Conservation (phyloP, 2,888 invertebrate genomes). For the Diabrotica balteata region DNA sequence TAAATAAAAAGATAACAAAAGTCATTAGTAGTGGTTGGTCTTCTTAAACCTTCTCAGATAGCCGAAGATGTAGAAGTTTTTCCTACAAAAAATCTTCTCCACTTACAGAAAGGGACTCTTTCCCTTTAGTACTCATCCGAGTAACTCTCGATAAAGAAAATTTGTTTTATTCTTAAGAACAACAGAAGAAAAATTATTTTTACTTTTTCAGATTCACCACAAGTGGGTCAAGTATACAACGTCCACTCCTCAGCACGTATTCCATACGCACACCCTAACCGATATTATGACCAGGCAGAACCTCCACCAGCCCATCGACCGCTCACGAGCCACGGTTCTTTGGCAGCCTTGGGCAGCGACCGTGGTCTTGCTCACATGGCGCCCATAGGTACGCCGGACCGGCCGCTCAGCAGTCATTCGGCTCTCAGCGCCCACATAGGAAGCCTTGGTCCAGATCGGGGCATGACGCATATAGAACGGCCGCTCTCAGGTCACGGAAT, state of each 20-base stretch:
- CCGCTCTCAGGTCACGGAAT: constrained; percentile 54
- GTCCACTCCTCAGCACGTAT: constrained; percentile 65
- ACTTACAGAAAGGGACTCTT: no score
- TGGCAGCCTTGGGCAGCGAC: constrained; percentile 56
- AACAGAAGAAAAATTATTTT: not conserved
- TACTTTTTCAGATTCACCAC: constrained; percentile 66
- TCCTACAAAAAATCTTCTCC: no score
- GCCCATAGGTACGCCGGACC: constrained; percentile 50
- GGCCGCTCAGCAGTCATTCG: constrained; percentile 50
- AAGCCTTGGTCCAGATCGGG: constrained; percentile 43
- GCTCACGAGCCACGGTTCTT: constrained; percentile 57
- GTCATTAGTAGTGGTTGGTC: no score
- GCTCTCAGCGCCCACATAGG: constrained; percentile 33
- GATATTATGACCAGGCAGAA: constrained; percentile 68
- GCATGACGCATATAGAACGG: constrained; percentile 53
- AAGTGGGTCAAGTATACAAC: constrained; percentile 66
- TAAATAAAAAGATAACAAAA: no score
- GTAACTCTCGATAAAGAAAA: not conserved
- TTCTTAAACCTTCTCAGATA: no score
- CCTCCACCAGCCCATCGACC: constrained; percentile 69
- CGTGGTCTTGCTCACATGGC: constrained; percentile 56
- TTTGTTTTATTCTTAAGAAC: not conserved
- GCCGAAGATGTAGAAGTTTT: no score
- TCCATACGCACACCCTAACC: constrained; percentile 59
- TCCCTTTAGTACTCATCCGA: no score